These are phyloP conservation scores for Chiloscyllium punctatum DNA, from an alignment of 2,797 vertebrate genomes.

Conservation along the genomic window DNA sequence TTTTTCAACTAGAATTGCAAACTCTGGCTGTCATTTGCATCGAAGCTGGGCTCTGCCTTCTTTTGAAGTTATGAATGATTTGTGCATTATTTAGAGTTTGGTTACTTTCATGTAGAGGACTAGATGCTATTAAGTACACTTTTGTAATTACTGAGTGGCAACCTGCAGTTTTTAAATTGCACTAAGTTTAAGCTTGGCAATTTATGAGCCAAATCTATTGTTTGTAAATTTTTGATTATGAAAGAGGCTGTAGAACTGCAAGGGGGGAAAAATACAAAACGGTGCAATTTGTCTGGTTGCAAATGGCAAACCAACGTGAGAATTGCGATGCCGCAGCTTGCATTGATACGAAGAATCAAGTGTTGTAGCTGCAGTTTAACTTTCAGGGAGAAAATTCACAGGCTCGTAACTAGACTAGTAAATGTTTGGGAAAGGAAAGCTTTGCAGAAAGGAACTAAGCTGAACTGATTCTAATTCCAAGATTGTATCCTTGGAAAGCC, in stretches of 20 bases:
- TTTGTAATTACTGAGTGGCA: too few species aligned
- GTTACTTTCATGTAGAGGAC: background rate
- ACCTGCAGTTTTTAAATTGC: too few species aligned
- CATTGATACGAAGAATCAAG: background rate
- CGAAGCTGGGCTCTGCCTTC: background rate
- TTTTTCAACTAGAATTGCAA: background rate
- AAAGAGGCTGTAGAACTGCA: background rate
- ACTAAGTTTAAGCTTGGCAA: background rate
- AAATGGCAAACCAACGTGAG: background rate
- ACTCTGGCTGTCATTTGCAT: background rate
- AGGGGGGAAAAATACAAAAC: background rate
- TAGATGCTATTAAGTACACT: too few species aligned
- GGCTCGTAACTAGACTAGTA: background rate
- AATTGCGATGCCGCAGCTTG: background rate
- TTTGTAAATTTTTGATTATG: background rate
- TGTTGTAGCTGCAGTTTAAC: too few species aligned
- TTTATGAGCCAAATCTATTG: background rate
- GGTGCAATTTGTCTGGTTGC: background rate
- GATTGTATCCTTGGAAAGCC: background rate
- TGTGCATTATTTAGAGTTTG: background rate
- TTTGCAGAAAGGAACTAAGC: background rate
- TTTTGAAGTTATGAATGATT: background rate
- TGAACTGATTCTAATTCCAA: background rate
- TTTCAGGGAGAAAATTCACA: too few species aligned
- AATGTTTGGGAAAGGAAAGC: background rate